Evolutionary conservation across 2,113 vertebrate genomes (phyloP).

Genomic region (Anhinga anhinga): DNA sequence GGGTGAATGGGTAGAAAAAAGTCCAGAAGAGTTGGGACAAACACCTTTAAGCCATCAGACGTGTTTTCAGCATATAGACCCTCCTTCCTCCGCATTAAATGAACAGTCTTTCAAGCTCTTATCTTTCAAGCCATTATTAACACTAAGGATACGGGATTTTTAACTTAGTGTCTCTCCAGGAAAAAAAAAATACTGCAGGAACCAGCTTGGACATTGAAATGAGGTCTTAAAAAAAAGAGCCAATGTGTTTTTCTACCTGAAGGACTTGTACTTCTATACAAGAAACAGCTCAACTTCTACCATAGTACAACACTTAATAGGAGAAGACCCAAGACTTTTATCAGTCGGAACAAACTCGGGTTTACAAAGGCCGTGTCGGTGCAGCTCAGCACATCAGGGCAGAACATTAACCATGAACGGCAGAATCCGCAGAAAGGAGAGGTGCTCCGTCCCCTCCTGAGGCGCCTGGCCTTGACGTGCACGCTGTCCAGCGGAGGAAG

Average conservation of each 20-base stretch:
- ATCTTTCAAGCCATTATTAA: no score
- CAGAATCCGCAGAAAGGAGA: not conserved
- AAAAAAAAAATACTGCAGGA: not conserved
- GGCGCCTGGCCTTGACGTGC: not conserved
- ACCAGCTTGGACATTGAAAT: not conserved
- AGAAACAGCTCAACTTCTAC: not conserved
- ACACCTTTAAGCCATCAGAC: not conserved
- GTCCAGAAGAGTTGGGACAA: not conserved
- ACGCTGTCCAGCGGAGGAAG: not conserved
- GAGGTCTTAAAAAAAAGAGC: not conserved
- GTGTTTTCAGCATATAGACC: not conserved
- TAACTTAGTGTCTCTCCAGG: not conserved
- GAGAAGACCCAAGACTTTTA: not conserved
- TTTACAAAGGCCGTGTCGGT: accelerated
- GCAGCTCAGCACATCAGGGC: not conserved
- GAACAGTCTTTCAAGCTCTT: not conserved
- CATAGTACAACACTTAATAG: not conserved
- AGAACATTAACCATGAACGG: not conserved
- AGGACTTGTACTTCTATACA: not conserved
- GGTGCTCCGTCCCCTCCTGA: not conserved
- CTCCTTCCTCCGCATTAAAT: not conserved
- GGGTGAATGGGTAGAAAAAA: not conserved
- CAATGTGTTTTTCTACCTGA: not conserved
- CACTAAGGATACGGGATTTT: not conserved
- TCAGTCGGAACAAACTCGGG: not conserved